Conservation (phyloP, 2,113 vertebrate genomes). For the Forbesichthys papilliferus region DNA sequence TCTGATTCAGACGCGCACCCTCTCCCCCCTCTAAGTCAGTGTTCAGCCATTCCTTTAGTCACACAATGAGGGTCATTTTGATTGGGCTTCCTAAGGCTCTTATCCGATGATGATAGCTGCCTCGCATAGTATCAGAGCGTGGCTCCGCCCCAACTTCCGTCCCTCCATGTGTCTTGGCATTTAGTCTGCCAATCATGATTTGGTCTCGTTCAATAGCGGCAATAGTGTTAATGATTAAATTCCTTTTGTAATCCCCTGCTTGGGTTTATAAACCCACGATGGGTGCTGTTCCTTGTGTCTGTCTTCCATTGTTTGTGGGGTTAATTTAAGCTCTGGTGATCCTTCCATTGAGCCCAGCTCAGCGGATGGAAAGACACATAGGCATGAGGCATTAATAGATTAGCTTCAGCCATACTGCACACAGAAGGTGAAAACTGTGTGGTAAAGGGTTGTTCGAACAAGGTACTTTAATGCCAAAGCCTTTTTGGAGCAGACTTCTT, state of each 20-base stretch:
- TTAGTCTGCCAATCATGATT: constrained; percentile 74
- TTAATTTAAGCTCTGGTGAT: constrained; percentile 71
- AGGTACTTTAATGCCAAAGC: neutral
- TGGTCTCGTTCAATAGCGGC: constrained; percentile 69
- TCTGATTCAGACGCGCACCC: neutral
- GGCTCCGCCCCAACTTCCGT: constrained; percentile 48
- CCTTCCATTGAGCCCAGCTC: constrained; percentile 61
- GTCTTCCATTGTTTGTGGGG: constrained; percentile 75
- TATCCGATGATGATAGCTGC: constrained; percentile 65
- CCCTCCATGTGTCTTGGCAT: constrained; percentile 37
- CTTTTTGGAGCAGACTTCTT: neutral
- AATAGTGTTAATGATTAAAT: constrained; percentile 76
- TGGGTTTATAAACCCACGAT: constrained; percentile 73
- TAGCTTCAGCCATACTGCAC: constrained; percentile 43
- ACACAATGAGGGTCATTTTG: constrained; percentile 54
- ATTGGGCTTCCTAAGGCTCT: constrained; percentile 43
- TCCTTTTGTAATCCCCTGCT: constrained; percentile 73
- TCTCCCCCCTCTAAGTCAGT: constrained; percentile 27
- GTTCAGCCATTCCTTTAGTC: constrained; percentile 18
- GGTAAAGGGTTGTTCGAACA: constrained; percentile 14
- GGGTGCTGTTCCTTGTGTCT: constrained; percentile 64
- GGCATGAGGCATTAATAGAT: constrained; percentile 54
- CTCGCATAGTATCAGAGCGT: constrained; percentile 56
- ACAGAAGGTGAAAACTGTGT: constrained; percentile 50
- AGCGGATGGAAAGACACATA: constrained; percentile 49